Conservation (phyloP, 1,140 invertebrate genomes). For the Aplysia californica region DNA sequence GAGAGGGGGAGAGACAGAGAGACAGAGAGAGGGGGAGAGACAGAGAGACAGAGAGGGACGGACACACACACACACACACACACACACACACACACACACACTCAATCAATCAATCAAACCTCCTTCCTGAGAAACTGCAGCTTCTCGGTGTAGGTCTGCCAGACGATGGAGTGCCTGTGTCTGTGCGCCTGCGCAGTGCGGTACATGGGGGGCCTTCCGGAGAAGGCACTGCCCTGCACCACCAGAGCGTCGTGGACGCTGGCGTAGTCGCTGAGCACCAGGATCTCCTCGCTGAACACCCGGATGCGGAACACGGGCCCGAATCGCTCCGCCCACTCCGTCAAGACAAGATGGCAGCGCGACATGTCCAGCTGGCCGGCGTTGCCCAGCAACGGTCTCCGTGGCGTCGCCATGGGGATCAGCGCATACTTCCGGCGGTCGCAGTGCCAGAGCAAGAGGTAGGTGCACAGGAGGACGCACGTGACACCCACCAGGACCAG, state of each 20-base stretch:
- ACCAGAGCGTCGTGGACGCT: conserved; percentile 53
- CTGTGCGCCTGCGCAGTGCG: conserved; percentile 40
- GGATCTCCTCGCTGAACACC: conserved; percentile 47
- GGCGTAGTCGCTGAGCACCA: conserved; percentile 51
- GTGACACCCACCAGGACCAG: neutral
- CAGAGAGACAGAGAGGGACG: no score
- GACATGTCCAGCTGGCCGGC: conserved; percentile 37
- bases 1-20: no score
- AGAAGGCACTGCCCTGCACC: conserved; percentile 40
- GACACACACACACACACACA: no score
- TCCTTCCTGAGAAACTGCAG: conserved; percentile 47
- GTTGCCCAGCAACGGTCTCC: conserved; percentile 53
- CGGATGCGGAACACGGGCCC: conserved; percentile 50
- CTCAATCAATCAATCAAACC: no score
- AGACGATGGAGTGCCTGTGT: conserved; percentile 50
- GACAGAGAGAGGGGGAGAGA: no score
- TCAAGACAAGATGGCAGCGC: conserved; percentile 44
- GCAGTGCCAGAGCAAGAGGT: neutral
- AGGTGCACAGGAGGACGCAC: neutral
- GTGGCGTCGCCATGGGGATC: conserved; percentile 38
- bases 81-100: no score
- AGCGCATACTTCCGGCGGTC: conserved; percentile 6
- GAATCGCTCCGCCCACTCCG: conserved; percentile 43
- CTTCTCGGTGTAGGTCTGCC: conserved; percentile 57
- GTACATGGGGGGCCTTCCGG: conserved; percentile 55